These are phyloP conservation scores for Gobiocypris rarus DNA, from an alignment of 2,113 vertebrate genomes.

Conservation along the genomic window DNA sequence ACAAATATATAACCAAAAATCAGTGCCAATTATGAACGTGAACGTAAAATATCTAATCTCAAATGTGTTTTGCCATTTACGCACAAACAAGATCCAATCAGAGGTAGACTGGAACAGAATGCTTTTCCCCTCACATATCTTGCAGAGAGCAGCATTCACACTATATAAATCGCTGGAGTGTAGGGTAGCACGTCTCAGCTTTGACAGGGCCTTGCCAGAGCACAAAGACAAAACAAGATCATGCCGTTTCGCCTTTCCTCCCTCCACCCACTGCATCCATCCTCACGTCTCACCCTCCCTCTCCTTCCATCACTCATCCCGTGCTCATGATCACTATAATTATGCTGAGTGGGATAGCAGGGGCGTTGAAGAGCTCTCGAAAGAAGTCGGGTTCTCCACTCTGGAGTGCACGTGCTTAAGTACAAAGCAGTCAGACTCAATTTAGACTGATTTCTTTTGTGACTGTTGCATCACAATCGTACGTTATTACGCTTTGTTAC, in stretches of 20 bases:
- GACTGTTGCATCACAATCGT: slow-evolving; percentile 27
- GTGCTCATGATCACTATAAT: slow-evolving; percentile 66
- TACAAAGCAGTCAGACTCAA: slow-evolving; percentile 24
- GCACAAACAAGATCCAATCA: background rate
- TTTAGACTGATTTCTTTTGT: slow-evolving; percentile 30
- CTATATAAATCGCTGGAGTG: background rate
- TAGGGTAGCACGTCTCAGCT: background rate
- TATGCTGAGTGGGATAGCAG: slow-evolving; percentile 57
- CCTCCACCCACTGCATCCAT: slow-evolving; percentile 24
- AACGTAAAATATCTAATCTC: background rate
- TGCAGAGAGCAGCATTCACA: background rate
- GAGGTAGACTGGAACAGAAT: background rate
- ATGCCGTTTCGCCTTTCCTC: slow-evolving; percentile 50
- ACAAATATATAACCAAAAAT: background rate
- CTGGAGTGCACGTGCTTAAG: slow-evolving; percentile 21
- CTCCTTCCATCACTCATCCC: slow-evolving; percentile 22
- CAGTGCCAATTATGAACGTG: background rate
- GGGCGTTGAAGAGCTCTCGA: slow-evolving; percentile 36
- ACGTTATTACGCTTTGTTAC: background rate
- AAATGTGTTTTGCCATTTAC: background rate
- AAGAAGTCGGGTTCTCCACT: slow-evolving; percentile 25
- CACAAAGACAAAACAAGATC: slow-evolving; percentile 35
- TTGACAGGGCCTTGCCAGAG: slow-evolving; percentile 37
- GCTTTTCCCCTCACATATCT: background rate
- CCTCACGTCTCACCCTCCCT: slow-evolving; percentile 8